phyloP scores from a whole-genome alignment of 2,113 vertebrate species.

The Phaetusa simplex region DNA sequence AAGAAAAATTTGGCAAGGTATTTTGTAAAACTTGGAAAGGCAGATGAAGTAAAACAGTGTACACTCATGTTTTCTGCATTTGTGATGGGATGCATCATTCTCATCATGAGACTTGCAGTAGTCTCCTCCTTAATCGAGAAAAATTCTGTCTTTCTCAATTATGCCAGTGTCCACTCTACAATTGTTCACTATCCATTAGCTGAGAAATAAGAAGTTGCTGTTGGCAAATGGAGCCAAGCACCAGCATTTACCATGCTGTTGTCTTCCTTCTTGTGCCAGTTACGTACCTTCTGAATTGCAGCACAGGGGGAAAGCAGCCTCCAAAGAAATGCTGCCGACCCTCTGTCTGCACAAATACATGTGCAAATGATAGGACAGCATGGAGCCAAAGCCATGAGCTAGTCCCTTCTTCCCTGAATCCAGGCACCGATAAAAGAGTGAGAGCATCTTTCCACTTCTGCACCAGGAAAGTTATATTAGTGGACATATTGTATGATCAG shows the following conservation, averaged over 20 bases:
- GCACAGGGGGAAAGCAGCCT: neutral
- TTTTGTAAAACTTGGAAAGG: neutral
- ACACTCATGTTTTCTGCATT: accelerated
- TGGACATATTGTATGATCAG: neutral
- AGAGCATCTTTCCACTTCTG: neutral
- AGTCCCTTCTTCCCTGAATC: neutral
- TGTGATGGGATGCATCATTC: neutral
- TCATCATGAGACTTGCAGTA: neutral
- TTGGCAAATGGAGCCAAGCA: neutral
- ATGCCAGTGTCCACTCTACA: neutral
- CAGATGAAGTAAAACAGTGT: neutral
- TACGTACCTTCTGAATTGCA: neutral
- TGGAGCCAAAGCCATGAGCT: neutral
- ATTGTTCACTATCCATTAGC: neutral
- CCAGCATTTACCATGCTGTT: neutral
- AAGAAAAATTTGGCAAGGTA: neutral
- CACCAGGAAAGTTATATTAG: neutral
- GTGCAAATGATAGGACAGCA: neutral
- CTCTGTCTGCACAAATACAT: neutral
- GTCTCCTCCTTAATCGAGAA: neutral
- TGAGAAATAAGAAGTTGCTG: neutral
- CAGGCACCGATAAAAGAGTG: neutral
- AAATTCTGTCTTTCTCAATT: neutral
- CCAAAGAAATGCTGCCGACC: neutral
- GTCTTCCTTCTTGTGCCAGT: neutral